phyloP scores from a whole-genome alignment of 2,113 vertebrate genomes.

The Merops nubicus region DNA sequence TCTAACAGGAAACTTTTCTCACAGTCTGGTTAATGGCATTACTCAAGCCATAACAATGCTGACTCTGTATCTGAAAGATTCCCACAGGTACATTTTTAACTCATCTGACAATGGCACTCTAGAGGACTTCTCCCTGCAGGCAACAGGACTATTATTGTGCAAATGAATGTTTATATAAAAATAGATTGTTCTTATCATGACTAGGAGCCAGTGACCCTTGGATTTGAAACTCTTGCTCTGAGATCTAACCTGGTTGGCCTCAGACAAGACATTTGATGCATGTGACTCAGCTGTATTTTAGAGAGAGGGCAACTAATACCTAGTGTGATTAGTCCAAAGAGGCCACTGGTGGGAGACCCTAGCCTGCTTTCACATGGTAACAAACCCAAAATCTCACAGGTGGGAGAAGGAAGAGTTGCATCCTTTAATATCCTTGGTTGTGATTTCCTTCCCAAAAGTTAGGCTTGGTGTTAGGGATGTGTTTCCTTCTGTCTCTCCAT shows the following conservation, averaged over 20 bases:
- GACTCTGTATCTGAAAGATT: background rate
- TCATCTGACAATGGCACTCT: background rate
- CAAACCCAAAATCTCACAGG: background rate
- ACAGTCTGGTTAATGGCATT: background rate
- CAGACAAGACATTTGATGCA: background rate
- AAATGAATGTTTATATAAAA: constrained; percentile 18
- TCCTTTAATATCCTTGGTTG: background rate
- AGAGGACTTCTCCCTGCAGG: background rate
- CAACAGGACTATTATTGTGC: background rate
- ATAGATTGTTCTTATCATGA: background rate
- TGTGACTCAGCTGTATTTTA: background rate
- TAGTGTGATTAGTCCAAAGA: background rate
- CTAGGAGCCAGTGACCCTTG: background rate
- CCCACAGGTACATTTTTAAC: constrained; percentile 17
- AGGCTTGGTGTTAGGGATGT: background rate
- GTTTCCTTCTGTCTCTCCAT: background rate
- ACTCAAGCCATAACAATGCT: background rate
- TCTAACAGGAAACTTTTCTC: background rate
- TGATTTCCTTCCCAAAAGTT: background rate
- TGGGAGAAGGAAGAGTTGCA: background rate
- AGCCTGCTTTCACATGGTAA: accelerated
- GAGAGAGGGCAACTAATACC: background rate
- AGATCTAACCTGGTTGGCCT: background rate
- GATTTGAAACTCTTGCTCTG: background rate
- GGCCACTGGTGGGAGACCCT: background rate